Conservation (phyloP, 1,140 invertebrate species). For the Philopotamus ludificatus region DNA sequence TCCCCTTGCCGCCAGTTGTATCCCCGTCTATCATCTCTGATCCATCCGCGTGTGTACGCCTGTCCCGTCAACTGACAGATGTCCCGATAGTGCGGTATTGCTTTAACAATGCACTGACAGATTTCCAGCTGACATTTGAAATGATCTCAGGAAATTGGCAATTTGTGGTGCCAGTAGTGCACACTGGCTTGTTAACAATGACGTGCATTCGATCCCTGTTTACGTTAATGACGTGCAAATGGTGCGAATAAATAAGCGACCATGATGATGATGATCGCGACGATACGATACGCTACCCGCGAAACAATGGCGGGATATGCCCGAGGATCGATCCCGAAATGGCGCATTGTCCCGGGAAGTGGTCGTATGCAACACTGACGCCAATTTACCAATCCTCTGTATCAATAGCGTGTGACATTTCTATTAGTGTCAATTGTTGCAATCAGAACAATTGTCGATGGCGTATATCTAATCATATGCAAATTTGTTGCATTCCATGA, state of each 20-base stretch:
- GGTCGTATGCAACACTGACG: too few relatives aligned
- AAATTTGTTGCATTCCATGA: too few relatives aligned
- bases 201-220: constrained; percentile 1
- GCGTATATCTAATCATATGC: too few relatives aligned
- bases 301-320: too few relatives aligned
- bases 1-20: too few relatives aligned
- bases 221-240: neutral
- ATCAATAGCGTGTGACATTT: too few relatives aligned
- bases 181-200: neutral
- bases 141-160: constrained; percentile 40
- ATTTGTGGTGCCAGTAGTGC: constrained; percentile 28
- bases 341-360: too few relatives aligned
- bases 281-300: too few relatives aligned
- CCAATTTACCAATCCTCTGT: too few relatives aligned
- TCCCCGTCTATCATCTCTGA: neutral
- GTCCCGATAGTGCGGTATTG: constrained; percentile 31
- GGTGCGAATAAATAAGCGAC: constrained; percentile 3
- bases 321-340: too few relatives aligned
- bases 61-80: constrained; percentile 31
- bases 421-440: too few relatives aligned
- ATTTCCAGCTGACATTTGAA: constrained; percentile 38
- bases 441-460: too few relatives aligned
- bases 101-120: constrained; percentile 39
- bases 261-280: neutral
- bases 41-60: neutral